Conservation (phyloP, 2,797 vertebrate genomes). For the Champsocephalus esox region DNA sequence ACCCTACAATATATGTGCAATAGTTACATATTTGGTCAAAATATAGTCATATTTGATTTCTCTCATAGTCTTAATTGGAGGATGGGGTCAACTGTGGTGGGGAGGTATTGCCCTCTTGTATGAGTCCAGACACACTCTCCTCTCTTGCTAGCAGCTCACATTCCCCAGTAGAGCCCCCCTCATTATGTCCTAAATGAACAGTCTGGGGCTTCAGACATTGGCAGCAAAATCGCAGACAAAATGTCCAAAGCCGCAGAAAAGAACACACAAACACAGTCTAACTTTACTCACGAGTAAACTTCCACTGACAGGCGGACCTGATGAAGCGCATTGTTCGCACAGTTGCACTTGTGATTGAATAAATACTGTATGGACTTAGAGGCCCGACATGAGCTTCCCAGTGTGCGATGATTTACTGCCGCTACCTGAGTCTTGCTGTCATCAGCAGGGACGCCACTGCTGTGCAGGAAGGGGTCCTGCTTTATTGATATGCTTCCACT, state of each 20-base stretch:
- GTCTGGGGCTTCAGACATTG: slow-evolving; percentile 47
- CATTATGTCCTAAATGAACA: slow-evolving; percentile 57
- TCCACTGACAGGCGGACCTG: slow-evolving; percentile 27
- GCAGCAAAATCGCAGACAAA: slow-evolving; percentile 16
- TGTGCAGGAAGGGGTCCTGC: slow-evolving; percentile 11
- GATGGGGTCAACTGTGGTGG: slow-evolving; percentile 3
- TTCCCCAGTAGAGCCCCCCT: slow-evolving; percentile 38
- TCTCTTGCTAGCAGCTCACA: slow-evolving; percentile 28
- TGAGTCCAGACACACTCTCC: slow-evolving; percentile 32
- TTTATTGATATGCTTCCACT: slow-evolving; percentile 21
- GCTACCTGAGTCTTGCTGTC: slow-evolving; percentile 24
- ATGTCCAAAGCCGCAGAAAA: slow-evolving; percentile 29
- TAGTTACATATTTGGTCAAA: too few relatives aligned
- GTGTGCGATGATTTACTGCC: slow-evolving; percentile 37
- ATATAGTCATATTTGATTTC: too few relatives aligned
- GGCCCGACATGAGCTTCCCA: slow-evolving; percentile 30
- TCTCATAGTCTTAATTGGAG: too few relatives aligned
- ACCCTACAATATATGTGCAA: too few relatives aligned
- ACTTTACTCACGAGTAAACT: slow-evolving; percentile 23
- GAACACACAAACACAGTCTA: slow-evolving; percentile 21
- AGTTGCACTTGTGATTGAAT: slow-evolving; percentile 46
- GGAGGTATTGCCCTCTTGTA: slow-evolving; percentile 12
- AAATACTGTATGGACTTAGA: slow-evolving; percentile 35
- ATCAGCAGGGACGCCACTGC: slow-evolving; percentile 23
- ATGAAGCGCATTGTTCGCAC: slow-evolving; percentile 19